Percentiles rank a stretch among this genome's conserved stretches.
These are phyloP conservation scores for Eulemur mongoz DNA, from an alignment of 2,797 vertebrate species.

Conservation along the genomic window DNA sequence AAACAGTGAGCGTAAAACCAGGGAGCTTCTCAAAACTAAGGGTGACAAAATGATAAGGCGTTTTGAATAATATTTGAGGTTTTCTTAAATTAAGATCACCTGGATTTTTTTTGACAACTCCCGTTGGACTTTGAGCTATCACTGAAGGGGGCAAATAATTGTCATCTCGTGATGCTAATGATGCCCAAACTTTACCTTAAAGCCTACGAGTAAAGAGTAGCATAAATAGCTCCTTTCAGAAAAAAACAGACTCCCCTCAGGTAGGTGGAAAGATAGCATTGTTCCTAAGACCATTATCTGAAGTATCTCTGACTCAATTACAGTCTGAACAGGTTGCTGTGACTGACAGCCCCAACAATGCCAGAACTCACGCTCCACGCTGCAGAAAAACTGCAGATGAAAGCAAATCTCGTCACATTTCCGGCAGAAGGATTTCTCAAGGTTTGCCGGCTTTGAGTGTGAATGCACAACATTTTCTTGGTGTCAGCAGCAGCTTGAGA, in stretches of 20 bases:
- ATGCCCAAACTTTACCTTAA: slow-evolving; percentile 65
- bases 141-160: background rate
- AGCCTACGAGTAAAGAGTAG: slow-evolving; percentile 51
- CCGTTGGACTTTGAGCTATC: background rate
- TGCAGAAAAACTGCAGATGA: slow-evolving; percentile 71
- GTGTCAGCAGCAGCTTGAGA: slow-evolving; percentile 35
- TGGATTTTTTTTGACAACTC: background rate
- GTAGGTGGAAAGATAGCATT: slow-evolving; percentile 68
- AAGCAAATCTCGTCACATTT: slow-evolving; percentile 63
- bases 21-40: background rate
- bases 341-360: slow-evolving; percentile 63
- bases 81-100: slow-evolving; percentile 26
- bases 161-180: slow-evolving; percentile 50
- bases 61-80: background rate
- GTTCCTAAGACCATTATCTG: slow-evolving; percentile 57
- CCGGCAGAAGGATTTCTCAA: slow-evolving; percentile 65
- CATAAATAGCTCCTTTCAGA: slow-evolving; percentile 73
- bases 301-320: slow-evolving; percentile 64
- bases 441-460: slow-evolving; percentile 52
- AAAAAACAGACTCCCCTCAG: slow-evolving; percentile 23
- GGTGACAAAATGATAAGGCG: background rate
- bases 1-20: background rate
- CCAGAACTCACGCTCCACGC: slow-evolving; percentile 50
- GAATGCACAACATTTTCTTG: slow-evolving; percentile 57
- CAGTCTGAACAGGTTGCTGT: background rate